A percentile compares a stretch with the other conserved stretches of the same genome.
Conservation (phyloP, 2,113 vertebrate species). For the Numenius arquata region DNA sequence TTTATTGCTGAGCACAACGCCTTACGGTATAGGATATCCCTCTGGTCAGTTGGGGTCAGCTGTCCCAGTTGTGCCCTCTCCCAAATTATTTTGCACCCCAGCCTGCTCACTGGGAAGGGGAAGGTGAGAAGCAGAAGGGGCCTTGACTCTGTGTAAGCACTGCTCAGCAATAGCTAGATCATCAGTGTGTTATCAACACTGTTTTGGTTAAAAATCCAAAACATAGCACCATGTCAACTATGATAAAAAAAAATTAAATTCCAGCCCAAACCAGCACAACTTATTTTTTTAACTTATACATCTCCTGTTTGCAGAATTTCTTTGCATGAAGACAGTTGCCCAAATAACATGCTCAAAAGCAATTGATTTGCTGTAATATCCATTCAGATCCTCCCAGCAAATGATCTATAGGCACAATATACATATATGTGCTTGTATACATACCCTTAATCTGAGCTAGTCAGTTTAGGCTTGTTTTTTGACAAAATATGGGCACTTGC, state of each 20-base stretch:
- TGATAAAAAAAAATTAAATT: neutral
- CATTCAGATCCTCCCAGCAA: neutral
- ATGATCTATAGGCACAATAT: neutral
- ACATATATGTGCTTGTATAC: neutral
- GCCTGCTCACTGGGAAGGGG: rapidly evolving
- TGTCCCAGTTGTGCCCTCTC: neutral
- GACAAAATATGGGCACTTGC: neutral
- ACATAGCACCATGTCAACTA: no score
- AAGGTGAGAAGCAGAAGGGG: neutral
- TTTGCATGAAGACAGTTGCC: neutral
- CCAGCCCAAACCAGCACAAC: neutral
- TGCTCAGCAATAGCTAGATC: neutral
- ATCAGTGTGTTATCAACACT: neutral
- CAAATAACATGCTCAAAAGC: neutral
- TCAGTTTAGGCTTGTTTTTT: neutral
- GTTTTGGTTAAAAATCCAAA: neutral
- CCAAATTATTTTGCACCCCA: neutral
- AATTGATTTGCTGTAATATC: neutral
- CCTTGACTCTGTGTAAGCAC: neutral
- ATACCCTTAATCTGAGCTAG: neutral
- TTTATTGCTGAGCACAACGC: neutral
- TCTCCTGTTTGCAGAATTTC: neutral
- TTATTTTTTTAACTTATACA: neutral
- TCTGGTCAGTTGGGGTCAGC: neutral
- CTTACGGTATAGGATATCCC: neutral